Evolutionary conservation across 2,888 invertebrate species (phyloP).

Genomic region (Heteropelma amictum): DNA sequence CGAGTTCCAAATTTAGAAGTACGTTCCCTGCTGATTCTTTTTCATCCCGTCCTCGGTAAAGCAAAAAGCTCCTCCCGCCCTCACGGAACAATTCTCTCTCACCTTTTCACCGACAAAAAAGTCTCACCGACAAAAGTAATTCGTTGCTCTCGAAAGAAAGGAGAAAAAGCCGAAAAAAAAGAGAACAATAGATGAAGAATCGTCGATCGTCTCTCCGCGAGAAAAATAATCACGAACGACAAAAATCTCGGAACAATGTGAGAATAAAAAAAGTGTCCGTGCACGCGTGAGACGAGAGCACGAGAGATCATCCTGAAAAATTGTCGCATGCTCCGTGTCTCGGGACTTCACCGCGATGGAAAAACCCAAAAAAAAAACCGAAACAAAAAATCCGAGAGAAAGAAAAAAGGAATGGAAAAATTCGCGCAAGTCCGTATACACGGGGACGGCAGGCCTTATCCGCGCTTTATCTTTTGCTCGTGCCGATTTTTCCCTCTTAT

Average conservation of each 20-base stretch:
- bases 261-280: not conserved
- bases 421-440: constrained; percentile 12
- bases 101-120: constrained; percentile 23
- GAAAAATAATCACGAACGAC: constrained; percentile 1
- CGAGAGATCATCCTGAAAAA: constrained; percentile 33
- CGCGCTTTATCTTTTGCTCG: constrained; percentile 46
- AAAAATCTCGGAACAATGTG: constrained; percentile 17
- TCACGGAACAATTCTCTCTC: not conserved
- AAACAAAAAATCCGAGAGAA: not conserved
- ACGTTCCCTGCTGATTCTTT: constrained; percentile 40
- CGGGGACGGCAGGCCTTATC: constrained; percentile 38
- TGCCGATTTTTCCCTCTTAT: constrained; percentile 35
- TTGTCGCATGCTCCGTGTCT: constrained; percentile 26
- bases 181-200: constrained; percentile 34
- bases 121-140: constrained; percentile 44
- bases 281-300: constrained; percentile 10
- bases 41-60: not conserved
- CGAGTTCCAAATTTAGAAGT: constrained; percentile 22
- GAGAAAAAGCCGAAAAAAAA: constrained; percentile 36
- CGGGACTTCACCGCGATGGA: constrained; percentile 23
- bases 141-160: constrained; percentile 40
- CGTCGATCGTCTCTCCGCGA: constrained; percentile 41
- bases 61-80: not conserved
- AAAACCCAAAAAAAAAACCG: not conserved
- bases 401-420: constrained; percentile 5